A percentile compares a stretch with the other conserved stretches of the same genome.
phyloP scores from a whole-genome alignment of 2,888 invertebrate genomes.

The Pollenia griseotomentosa region DNA sequence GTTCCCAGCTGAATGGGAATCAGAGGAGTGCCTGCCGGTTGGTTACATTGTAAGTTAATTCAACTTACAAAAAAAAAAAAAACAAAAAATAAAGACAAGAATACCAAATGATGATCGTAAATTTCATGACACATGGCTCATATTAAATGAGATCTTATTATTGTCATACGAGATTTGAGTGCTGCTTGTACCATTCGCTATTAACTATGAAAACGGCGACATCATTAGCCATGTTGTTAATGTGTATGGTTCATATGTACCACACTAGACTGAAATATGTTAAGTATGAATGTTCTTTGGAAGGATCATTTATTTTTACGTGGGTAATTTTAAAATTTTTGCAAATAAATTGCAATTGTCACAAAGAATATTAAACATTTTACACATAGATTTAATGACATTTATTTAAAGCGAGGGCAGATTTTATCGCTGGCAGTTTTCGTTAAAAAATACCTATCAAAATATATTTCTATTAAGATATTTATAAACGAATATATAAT shows the following conservation, averaged over 20 bases:
- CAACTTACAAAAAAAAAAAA: neutral
- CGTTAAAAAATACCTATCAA: too few relatives aligned
- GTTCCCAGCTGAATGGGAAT: neutral
- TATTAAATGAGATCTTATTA: constrained; percentile 60
- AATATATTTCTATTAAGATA: too few relatives aligned
- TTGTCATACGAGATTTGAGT: constrained; percentile 28
- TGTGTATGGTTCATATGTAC: neutral
- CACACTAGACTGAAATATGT: neutral
- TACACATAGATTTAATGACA: too few relatives aligned
- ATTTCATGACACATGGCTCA: constrained; percentile 61
- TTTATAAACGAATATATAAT: too few relatives aligned
- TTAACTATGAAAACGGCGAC: constrained; percentile 9
- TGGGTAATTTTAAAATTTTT: neutral
- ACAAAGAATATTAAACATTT: too few relatives aligned
- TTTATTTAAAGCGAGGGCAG: too few relatives aligned
- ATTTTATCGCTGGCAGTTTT: too few relatives aligned
- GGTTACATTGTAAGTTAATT: constrained; percentile 40
- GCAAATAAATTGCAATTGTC: neutral
- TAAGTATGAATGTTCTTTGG: constrained; percentile 18
- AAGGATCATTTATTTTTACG: constrained; percentile 17
- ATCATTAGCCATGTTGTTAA: constrained; percentile 9
- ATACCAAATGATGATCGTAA: constrained; percentile 60
- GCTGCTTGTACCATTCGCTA: constrained; percentile 10
- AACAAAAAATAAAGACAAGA: constrained; percentile 16
- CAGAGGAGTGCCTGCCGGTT: constrained; percentile 43